Evolutionary conservation across 2,113 vertebrate genomes (phyloP).

Genomic region (Castor canadensis): DNA sequence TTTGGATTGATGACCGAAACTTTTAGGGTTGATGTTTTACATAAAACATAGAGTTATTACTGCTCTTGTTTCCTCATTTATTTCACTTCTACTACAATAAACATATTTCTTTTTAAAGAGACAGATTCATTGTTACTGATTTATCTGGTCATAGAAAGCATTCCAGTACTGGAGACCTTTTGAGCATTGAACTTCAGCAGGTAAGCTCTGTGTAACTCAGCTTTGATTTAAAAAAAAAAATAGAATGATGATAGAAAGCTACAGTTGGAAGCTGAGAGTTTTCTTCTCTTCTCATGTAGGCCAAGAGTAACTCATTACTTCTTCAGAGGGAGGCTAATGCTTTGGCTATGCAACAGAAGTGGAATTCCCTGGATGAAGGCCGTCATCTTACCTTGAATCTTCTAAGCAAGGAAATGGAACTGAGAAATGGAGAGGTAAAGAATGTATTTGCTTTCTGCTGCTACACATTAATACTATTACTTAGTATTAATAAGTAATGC

Average conservation of each 20-base stretch:
- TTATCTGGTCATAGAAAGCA: slow-evolving; percentile 88
- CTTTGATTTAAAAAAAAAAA: slow-evolving; percentile 13
- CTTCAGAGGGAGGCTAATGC: slow-evolving; percentile 88
- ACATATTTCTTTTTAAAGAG: slow-evolving; percentile 81
- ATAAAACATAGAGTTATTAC: slow-evolving; percentile 29
- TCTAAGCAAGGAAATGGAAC: slow-evolving; percentile 87
- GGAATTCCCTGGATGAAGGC: slow-evolving; percentile 87
- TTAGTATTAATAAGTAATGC: background rate
- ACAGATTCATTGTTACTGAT: slow-evolving; percentile 88
- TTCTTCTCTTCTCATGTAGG: slow-evolving; percentile 66
- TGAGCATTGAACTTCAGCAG: slow-evolving; percentile 89
- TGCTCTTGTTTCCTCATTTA: slow-evolving; percentile 57
- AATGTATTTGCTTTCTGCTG: slow-evolving; percentile 33
- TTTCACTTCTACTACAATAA: slow-evolving; percentile 65
- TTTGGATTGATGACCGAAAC: slow-evolving; percentile 32
- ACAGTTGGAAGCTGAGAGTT: background rate
- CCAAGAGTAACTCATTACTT: slow-evolving; percentile 87
- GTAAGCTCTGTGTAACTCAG: slow-evolving; percentile 73
- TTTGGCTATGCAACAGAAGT: slow-evolving; percentile 87
- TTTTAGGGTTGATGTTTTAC: background rate
- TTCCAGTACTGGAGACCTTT: slow-evolving; percentile 89
- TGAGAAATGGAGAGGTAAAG: slow-evolving; percentile 89
- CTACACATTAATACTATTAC: background rate
- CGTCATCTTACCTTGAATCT: slow-evolving; percentile 86
- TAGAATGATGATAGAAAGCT: background rate